Conservation (phyloP, 2,797 vertebrate genomes). For the Thunnus albacares region DNA sequence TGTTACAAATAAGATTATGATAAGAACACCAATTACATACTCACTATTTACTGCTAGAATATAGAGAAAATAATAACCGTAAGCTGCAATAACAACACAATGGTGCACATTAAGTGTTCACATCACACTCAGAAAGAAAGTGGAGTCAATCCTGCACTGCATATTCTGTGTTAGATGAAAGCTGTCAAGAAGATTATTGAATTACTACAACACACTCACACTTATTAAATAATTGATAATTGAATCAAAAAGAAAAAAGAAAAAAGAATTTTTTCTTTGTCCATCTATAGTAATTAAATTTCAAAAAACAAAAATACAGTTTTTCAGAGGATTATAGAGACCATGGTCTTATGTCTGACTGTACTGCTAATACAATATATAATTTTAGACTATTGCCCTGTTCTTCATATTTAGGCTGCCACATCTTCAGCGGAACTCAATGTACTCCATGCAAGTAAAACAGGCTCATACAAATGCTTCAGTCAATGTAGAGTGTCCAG, state of each 20-base stretch:
- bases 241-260: no score
- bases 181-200: background rate
- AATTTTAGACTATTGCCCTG: background rate
- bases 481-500: background rate
- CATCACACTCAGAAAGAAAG: background rate
- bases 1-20: no score
- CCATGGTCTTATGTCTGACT: background rate
- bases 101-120: background rate
- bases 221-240: background rate
- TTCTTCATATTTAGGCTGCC: background rate
- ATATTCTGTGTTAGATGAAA: no score
- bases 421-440: background rate
- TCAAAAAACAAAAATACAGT: background rate
- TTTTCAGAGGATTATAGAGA: background rate
- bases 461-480: background rate
- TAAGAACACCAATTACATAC: background rate
- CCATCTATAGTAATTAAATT: background rate
- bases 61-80: background rate
- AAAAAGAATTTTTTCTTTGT: background rate
- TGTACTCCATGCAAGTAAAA: slow-evolving; percentile 7
- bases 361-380: background rate
- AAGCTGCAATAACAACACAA: background rate
- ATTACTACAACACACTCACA: background rate
- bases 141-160: no score
- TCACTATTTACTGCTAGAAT: background rate